phyloP scores from a whole-genome alignment of 2,797 vertebrate genomes.

The Anableps anableps region DNA sequence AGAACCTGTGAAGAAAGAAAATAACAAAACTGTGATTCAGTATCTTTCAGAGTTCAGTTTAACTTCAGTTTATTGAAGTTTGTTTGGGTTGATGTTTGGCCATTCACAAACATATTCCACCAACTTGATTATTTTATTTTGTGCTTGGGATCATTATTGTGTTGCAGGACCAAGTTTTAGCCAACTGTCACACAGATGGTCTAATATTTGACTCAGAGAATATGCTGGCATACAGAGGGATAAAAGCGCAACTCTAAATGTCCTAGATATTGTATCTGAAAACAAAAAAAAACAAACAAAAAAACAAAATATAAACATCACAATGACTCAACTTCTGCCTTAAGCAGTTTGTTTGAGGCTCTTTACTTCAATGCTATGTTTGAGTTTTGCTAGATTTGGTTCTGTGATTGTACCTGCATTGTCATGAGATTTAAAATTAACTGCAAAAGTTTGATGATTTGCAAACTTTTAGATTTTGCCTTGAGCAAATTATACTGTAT shows the following conservation, averaged over 20 bases:
- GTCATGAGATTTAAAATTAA: background rate
- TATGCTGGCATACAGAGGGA: background rate
- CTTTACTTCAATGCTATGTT: background rate
- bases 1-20: background rate
- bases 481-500: background rate
- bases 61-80: background rate
- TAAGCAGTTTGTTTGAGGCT: background rate
- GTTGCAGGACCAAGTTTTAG: background rate
- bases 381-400: background rate
- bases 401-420: background rate
- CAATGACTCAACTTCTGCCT: background rate
- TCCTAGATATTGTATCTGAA: background rate
- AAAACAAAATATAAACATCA: too few species aligned
- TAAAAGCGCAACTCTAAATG: background rate
- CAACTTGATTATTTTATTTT: background rate
- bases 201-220: background rate
- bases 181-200: background rate
- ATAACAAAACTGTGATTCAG: background rate
- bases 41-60: background rate
- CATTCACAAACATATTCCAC: too few species aligned
- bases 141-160: background rate
- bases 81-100: background rate
- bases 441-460: background rate
- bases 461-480: background rate
- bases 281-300: background rate